A percentile compares a stretch with the other conserved stretches of the same genome.
These are phyloP conservation scores for Bombus fervidus DNA, from an alignment of 1,140 invertebrate species.

Conservation along the genomic window DNA sequence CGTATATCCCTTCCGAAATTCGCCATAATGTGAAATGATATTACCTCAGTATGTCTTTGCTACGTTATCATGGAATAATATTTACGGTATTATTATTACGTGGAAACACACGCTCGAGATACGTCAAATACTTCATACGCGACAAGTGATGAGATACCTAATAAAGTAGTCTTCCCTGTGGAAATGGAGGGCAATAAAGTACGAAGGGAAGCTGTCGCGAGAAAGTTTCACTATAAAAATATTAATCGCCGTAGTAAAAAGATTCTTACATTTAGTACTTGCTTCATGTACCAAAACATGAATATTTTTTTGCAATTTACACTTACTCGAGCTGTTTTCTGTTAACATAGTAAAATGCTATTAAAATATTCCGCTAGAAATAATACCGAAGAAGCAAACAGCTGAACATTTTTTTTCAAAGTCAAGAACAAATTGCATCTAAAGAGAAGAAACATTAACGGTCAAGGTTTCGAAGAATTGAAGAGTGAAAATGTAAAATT, in stretches of 20 bases:
- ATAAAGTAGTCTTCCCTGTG: not conserved
- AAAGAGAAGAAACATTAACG: not conserved
- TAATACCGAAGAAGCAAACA: not conserved
- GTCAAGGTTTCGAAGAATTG: not conserved
- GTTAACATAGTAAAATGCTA: not conserved
- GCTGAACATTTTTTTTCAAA: too few species aligned
- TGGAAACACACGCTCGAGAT: not conserved
- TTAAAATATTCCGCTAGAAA: constrained; percentile 39
- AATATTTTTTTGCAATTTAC: too few species aligned
- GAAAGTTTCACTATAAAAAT: not conserved
- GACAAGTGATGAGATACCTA: not conserved
- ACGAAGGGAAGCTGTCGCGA: not conserved
- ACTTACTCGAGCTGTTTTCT: too few species aligned
- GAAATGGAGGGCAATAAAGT: constrained; percentile 8
- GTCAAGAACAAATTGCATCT: too few species aligned
- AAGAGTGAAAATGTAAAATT: not conserved
- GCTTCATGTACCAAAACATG: too few species aligned
- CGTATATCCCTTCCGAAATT: not conserved
- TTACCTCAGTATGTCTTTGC: not conserved
- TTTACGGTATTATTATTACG: not conserved
- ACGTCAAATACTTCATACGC: not conserved
- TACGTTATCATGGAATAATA: not conserved
- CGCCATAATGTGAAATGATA: not conserved
- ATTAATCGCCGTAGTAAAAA: not conserved
- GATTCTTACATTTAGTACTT: too few species aligned